A percentile compares a stretch with the other conserved stretches of the same genome.
Conservation (phyloP, 2,888 invertebrate species). For the Troilus luridus region DNA sequence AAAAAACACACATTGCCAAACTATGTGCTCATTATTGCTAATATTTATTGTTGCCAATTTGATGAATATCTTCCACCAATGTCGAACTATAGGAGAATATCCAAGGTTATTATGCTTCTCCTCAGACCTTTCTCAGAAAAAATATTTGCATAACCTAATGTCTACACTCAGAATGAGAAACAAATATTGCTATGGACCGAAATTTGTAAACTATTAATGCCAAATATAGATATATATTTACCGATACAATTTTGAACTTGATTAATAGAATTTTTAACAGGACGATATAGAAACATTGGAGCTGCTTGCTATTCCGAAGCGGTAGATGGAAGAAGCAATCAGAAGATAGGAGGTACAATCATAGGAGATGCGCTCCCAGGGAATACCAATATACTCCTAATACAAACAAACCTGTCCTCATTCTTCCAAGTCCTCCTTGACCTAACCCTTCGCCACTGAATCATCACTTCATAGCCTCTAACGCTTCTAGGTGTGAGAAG, state of each 20-base stretch:
- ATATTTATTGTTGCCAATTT: too few relatives aligned
- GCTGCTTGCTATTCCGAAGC: neutral
- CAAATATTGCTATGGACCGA: neutral
- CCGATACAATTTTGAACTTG: neutral
- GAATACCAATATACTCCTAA: constrained; percentile 29
- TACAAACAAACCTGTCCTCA: constrained; percentile 18
- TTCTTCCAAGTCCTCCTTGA: neutral
- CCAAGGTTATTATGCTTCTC: too few relatives aligned
- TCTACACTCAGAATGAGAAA: too few relatives aligned
- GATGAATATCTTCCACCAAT: too few relatives aligned
- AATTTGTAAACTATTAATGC: neutral
- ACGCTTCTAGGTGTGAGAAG: too few relatives aligned
- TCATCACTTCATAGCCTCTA: neutral
- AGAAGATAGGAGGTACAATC: neutral
- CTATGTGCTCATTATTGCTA: too few relatives aligned
- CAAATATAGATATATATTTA: neutral
- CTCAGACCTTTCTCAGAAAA: too few relatives aligned
- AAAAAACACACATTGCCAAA: too few relatives aligned
- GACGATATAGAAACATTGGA: neutral
- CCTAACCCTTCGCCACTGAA: neutral
- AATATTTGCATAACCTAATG: too few relatives aligned
- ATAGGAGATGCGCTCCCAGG: neutral
- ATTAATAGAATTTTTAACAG: neutral
- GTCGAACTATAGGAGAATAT: too few relatives aligned
- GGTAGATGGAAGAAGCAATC: neutral